A percentile compares a stretch with the other conserved stretches of the same genome.
These are phyloP conservation scores for Aromia moschata DNA, from an alignment of 2,888 invertebrate species.

Conservation along the genomic window DNA sequence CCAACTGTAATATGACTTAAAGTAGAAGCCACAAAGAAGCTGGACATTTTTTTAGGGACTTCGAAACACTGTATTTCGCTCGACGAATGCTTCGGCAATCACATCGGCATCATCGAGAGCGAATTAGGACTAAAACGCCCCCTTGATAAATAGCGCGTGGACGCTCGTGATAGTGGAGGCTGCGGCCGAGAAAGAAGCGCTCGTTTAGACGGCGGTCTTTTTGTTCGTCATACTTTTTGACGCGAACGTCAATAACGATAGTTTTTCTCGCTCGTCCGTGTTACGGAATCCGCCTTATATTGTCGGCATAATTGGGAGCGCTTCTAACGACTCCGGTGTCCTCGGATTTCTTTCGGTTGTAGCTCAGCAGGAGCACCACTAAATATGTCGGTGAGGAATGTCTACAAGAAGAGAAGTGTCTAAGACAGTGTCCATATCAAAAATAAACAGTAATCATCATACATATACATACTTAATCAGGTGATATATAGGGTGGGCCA, in stretches of 20 bases:
- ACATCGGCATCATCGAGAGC: not conserved
- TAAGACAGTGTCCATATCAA: too few relatives aligned
- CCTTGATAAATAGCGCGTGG: too few relatives aligned
- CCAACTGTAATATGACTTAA: too few relatives aligned
- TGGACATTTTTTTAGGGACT: too few relatives aligned
- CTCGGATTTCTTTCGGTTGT: slow-evolving; percentile 13
- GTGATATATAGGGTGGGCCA: too few relatives aligned
- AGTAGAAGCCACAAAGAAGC: too few relatives aligned
- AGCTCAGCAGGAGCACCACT: not conserved
- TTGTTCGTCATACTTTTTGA: slow-evolving; percentile 47
- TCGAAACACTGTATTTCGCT: too few relatives aligned
- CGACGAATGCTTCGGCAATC: too few relatives aligned
- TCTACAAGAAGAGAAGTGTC: not conserved
- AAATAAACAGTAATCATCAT: too few relatives aligned
- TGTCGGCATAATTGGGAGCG: slow-evolving; percentile 43
- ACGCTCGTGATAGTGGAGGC: too few relatives aligned
- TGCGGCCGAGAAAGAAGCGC: slow-evolving; percentile 26
- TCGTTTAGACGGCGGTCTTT: slow-evolving; percentile 37
- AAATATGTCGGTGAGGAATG: slow-evolving; percentile 1
- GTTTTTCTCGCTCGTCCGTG: slow-evolving; percentile 41
- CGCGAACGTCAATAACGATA: slow-evolving; percentile 46
- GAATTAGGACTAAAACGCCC: too few relatives aligned
- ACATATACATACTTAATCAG: too few relatives aligned
- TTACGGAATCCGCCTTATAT: slow-evolving; percentile 43
- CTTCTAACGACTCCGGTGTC: slow-evolving; percentile 40